Conservation (phyloP, 2,888 invertebrate genomes). For the Drosophila phalerata region DNA sequence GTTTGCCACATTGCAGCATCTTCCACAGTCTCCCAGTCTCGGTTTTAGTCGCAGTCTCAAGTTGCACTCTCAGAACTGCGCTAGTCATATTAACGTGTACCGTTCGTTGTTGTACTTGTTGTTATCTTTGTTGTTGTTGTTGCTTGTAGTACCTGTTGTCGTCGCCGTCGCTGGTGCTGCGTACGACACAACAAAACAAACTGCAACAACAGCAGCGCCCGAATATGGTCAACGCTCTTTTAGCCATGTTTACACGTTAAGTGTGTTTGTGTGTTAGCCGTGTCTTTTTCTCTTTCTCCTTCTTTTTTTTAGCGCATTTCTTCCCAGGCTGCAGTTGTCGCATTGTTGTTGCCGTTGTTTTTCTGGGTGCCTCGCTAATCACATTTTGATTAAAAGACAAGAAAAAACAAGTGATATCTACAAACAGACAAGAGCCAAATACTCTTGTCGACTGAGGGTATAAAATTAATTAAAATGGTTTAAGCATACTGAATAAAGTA, state of each 20-base stretch:
- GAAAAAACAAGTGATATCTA: slow-evolving; percentile 42
- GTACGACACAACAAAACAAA: slow-evolving; percentile 61
- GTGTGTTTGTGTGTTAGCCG: slow-evolving; percentile 79
- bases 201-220: slow-evolving; percentile 55
- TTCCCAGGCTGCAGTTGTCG: slow-evolving; percentile 61
- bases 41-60: slow-evolving; percentile 26
- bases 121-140: slow-evolving; percentile 40
- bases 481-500: background rate
- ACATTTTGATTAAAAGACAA: slow-evolving; percentile 76
- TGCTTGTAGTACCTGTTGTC: slow-evolving; percentile 67
- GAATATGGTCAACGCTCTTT: slow-evolving; percentile 81
- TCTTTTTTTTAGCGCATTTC: slow-evolving; percentile 45
- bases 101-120: slow-evolving; percentile 53
- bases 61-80: slow-evolving; percentile 61
- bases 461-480: background rate
- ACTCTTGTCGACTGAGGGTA: slow-evolving; percentile 26
- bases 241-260: slow-evolving; percentile 80
- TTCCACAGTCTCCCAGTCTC: slow-evolving; percentile 24
- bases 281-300: slow-evolving; percentile 23
- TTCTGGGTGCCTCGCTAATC: slow-evolving; percentile 70
- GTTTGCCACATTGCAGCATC: slow-evolving; percentile 61
- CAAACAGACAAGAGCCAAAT: slow-evolving; percentile 27
- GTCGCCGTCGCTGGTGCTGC: slow-evolving; percentile 58
- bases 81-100: slow-evolving; percentile 81
- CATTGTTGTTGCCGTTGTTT: slow-evolving; percentile 29